Base-by-base conservation (phyloP, 2,113 vertebrate genomes). In the Canis aureus region DNA sequence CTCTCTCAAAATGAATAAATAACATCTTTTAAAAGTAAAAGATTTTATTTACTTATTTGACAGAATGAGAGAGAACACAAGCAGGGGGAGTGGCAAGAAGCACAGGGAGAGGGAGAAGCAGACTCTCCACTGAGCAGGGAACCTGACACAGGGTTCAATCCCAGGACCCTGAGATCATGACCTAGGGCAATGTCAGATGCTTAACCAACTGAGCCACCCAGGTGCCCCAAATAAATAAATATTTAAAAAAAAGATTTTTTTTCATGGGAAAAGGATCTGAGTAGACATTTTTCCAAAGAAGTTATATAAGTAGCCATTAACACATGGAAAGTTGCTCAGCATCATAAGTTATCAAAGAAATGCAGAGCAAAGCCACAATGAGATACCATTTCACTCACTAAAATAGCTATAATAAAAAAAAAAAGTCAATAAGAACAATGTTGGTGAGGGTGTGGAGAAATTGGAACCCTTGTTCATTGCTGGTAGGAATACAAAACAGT, bases 271-370 rank as follows among this genome's bases (percentile, higher is more conserved):
- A 92, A 87, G 27, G 20, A 66, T 79, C 29, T 60, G 62, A 87
- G 51, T 27, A 87, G 27, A 60, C 51, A 15, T 83, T 96, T 90
- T 57, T 91, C 88, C 55, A 82, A 78, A 80, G n/a, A 82, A 66
- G 27, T 62, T 55, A n/a, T 57, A 35, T 2, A 90, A 22, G 64
- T 53, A 57, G 11, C 19, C 49, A 67, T 16, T 88, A 78, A 49
- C 19, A 17, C 11, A 10, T 27, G 22, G 69, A 64, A 88, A 93
- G 38, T 67, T 35, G 49, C 25, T 32, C 25, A 29, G 4, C 15
- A 19, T 74, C 10, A 3, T 91, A 55, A 60, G 57, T 62, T 69
- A 97, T 38, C 23, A 29, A 88, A 49, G 38, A 85, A 43, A 55
- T 94, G 83, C n/a, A 74, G 76, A 95, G 67, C 76, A 74, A 83